Evolutionary conservation across 2,888 invertebrate species (phyloP), one percentile per base, ranked within the genome.

Genomic region (Ophion obscuratus): DNA sequence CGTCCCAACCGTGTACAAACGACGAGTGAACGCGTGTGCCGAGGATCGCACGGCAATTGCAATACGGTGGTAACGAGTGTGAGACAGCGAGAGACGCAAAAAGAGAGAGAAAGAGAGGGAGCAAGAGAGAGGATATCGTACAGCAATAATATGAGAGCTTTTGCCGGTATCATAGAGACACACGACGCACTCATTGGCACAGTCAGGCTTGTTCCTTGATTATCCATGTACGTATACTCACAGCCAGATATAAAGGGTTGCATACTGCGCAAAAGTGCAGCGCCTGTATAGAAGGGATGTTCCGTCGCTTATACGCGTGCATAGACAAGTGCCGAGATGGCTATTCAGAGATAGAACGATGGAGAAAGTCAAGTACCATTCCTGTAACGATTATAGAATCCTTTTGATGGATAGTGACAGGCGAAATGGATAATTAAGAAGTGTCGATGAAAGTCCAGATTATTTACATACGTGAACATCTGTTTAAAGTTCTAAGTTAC

Each of bases 1-100:
- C 79, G 82, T 85, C 84, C 81, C 84, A 85, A 87, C 82, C 75
- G 74, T 71, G 62, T 47, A 77, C 64, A 59, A 62, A 80, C 76
- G 78, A 81, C 77, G 82, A 85, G 85, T 77, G 75, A 87, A 87
- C 83, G 66, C 61, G 64, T 82, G 76, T 57, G 59, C 20, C 57
- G 24, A 74, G 59, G 83, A 86, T 88, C 88, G 83, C 88, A 86
- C 86, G 87, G 76, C 87, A 88, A 88, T 88, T 88, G 79, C 87
- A 86, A 81, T 85, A 64, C 76, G 36, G 27, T 79, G 68, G 80
- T 82, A 84, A 84, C 77, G 85, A 79, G 78, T 79, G 70, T 53
- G 75, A 70, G 57, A 81, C 78, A 66, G 36, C 31, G 71, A 83
- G 73, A 64, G 73, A 64, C 44, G 76, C 73, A 74, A 20, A 66